These are phyloP conservation scores for Mobula hypostoma DNA, from an alignment of 2,113 vertebrate species.

Conservation along the genomic window DNA sequence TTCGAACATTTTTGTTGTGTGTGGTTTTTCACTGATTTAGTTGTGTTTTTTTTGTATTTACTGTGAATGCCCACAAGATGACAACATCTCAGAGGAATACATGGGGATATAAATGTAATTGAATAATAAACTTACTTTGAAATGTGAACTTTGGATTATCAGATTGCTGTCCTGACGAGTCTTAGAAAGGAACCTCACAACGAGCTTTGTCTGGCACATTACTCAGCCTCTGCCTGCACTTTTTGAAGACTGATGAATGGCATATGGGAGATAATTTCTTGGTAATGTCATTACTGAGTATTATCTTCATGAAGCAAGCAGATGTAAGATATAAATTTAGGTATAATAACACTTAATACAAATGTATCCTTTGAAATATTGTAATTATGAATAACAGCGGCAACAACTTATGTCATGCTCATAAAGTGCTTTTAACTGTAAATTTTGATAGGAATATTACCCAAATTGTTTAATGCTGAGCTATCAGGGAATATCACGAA, in stretches of 20 bases:
- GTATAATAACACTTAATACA: neutral
- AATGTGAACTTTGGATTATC: too few relatives aligned
- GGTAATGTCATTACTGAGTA: neutral
- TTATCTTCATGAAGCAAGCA: neutral
- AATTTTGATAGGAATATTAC: neutral
- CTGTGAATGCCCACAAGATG: too few relatives aligned
- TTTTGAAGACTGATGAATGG: neutral
- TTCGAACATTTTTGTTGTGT: too few relatives aligned
- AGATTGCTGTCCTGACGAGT: too few relatives aligned
- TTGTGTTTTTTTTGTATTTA: too few relatives aligned
- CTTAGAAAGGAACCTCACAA: neutral
- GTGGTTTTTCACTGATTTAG: too few relatives aligned
- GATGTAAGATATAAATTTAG: neutral
- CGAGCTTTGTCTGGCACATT: neutral
- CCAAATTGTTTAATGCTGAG: neutral
- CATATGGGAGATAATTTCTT: too few relatives aligned
- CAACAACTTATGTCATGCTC: neutral
- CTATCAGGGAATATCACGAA: neutral
- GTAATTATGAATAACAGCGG: neutral
- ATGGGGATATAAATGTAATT: too few relatives aligned
- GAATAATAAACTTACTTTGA: too few relatives aligned
- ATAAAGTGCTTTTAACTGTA: neutral
- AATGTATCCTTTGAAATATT: neutral
- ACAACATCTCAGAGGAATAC: too few relatives aligned
- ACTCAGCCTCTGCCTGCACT: neutral